Conservation (phyloP, 37 sponge, comb jelly and placozoan genomes). For the Spongilla lacustris region DNA sequence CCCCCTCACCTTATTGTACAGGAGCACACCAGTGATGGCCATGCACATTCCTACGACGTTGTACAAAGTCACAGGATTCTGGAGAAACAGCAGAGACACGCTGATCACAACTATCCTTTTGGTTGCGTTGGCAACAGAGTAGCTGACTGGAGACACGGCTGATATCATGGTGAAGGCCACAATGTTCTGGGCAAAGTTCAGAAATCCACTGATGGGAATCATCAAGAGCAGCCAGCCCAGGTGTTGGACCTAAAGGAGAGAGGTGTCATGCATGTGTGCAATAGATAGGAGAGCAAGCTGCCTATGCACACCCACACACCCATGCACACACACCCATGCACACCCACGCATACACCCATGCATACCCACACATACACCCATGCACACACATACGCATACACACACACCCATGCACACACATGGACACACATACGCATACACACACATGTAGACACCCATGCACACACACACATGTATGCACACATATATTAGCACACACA, state of each 20-base stretch:
- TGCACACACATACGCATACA: no score
- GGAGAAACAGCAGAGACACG: constrained; percentile 63
- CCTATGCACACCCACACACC: no score
- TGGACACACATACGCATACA: no score
- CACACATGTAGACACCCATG: no score
- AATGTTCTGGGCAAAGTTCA: constrained; percentile 76
- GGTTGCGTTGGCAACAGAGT: constrained; percentile 82
- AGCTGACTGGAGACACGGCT: constrained; percentile 79
- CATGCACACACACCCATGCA: no score
- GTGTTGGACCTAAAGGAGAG: constrained; percentile 45
- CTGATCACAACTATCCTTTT: constrained; percentile 84
- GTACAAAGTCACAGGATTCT: constrained; percentile 75
- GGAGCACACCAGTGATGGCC: constrained; percentile 72
- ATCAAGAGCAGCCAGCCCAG: constrained; percentile 54
- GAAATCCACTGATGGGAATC: constrained; percentile 39
- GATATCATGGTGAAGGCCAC: constrained; percentile 84
- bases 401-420: no score
- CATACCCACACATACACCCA: no score
- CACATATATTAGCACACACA: no score
- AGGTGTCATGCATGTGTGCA: constrained; percentile 14
- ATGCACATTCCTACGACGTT: constrained; percentile 83
- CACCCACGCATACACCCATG: no score
- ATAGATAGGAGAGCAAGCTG: neutral
- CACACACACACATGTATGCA: no score
- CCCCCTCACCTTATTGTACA: constrained; percentile 76